Conservation (phyloP, 2,797 vertebrate genomes). For the Phrynocephalus guinanensis region DNA sequence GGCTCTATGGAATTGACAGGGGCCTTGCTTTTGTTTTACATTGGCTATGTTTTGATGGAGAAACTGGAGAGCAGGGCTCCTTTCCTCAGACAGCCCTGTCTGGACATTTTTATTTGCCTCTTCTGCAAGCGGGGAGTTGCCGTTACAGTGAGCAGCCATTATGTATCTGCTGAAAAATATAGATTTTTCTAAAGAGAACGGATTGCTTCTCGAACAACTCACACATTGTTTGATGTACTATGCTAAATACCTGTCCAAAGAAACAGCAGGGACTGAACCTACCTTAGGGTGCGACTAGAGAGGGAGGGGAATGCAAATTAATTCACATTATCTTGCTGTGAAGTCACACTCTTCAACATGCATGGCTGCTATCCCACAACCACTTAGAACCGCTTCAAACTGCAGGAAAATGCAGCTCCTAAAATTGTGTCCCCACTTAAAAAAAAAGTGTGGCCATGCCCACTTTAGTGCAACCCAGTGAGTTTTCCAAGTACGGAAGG, state of each 20-base stretch:
- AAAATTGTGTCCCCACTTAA: too few species aligned
- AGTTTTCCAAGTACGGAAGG: too few species aligned
- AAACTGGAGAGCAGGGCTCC: not conserved
- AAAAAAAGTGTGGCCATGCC: too few species aligned
- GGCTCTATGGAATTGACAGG: not conserved
- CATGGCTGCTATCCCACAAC: too few species aligned
- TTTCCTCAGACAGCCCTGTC: not conserved
- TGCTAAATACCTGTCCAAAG: not conserved
- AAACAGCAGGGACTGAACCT: not conserved
- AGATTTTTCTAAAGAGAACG: not conserved
- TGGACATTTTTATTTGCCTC: not conserved
- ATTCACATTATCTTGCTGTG: not conserved
- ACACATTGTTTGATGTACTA: not conserved
- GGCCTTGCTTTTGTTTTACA: not conserved
- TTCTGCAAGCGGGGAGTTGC: not conserved
- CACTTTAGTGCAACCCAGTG: too few species aligned
- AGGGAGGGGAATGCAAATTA: not conserved
- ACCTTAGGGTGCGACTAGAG: not conserved
- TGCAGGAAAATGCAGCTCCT: too few species aligned
- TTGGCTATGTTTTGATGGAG: not conserved
- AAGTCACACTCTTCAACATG: not conserved
- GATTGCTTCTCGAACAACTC: not conserved
- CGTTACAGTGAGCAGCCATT: not conserved
- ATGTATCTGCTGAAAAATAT: not conserved
- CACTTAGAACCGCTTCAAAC: too few species aligned